Base-by-base conservation (phyloP, 1,140 invertebrate species). In the Aphaenogaster floridana region DNA sequence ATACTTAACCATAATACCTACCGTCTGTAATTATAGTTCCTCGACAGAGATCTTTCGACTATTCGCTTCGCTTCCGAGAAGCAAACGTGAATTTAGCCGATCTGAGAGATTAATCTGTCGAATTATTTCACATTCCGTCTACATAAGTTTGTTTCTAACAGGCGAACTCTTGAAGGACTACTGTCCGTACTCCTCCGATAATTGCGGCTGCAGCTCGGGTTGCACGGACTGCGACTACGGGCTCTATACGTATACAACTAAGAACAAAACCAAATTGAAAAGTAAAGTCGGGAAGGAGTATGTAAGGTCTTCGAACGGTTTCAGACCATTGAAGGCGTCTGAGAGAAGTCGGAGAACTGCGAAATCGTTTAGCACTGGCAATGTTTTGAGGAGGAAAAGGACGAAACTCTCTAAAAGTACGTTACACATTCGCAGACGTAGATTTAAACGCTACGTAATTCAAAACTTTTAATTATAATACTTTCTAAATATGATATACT, bases 111-210 rank as follows among this genome's bases (percentile, higher is more conserved):
- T 54, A 54, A 72, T 54, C 39, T 9, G 17, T 36, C 28, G 8
- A 72, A 52, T 72, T 72, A 52, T 54, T 72, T n/a, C 17, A 54
- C 8, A 52, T 52, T 36, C 5, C 0, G 3, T 39, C 15, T 66
- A 64, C 28, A 28, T 1, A 64, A 8, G 6, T 39, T 66, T 39
- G 36, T 39, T 54, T 52, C 17, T 3, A 36, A 36, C 50, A 72
- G 69, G 0, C 8, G 4, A 54, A n/a, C 4, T 72, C 17, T 39
- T 21, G 9, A 6, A 39, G 9, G 8, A 72, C 0, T 72, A 54
- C 17, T 72, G 17, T 13, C 69, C 34, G 5, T 66, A 72, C 54
- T 72, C 69, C 34, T 72, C 69, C 17, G 50, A 72, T 17, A 9
- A 72, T 39, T 54, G 50, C 50, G 34, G 17, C 17, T 54, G 50